Conservation (phyloP, 2,888 invertebrate genomes). For the Yponomeuta plumbellus region DNA sequence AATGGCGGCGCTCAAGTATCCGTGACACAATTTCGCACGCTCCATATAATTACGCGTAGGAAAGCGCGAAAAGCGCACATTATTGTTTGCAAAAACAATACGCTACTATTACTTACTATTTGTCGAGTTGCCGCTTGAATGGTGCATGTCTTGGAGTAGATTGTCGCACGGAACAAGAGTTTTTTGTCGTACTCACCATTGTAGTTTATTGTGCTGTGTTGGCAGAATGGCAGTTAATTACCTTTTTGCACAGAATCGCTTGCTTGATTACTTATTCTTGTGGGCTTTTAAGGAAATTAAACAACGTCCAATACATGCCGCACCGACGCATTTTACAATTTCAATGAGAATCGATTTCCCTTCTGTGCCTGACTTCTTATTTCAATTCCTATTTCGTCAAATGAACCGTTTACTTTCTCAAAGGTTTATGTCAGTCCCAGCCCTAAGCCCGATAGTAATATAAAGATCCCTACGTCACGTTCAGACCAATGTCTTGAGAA, state of each 20-base stretch:
- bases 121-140: background rate
- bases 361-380: background rate
- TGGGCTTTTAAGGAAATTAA: background rate
- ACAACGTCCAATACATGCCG: background rate
- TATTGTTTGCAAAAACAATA: slow-evolving; percentile 3
- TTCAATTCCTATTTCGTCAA: background rate
- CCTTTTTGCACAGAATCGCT: background rate
- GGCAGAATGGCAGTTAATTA: background rate
- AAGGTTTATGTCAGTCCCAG: background rate
- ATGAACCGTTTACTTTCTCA: background rate
- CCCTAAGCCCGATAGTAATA: background rate
- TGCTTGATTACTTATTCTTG: background rate
- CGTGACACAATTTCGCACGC: slow-evolving; percentile 48
- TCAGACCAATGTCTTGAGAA: background rate
- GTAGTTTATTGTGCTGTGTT: background rate
- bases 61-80: slow-evolving; percentile 32
- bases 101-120: background rate
- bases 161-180: background rate
- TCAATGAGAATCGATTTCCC: background rate
- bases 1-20: slow-evolving; percentile 24
- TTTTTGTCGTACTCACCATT: background rate
- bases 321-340: background rate
- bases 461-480: background rate
- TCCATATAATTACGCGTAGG: slow-evolving; percentile 41
- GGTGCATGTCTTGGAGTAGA: background rate